Base-by-base conservation (phyloP, 2,113 vertebrate species). In the Psilopsiagon aymara region DNA sequence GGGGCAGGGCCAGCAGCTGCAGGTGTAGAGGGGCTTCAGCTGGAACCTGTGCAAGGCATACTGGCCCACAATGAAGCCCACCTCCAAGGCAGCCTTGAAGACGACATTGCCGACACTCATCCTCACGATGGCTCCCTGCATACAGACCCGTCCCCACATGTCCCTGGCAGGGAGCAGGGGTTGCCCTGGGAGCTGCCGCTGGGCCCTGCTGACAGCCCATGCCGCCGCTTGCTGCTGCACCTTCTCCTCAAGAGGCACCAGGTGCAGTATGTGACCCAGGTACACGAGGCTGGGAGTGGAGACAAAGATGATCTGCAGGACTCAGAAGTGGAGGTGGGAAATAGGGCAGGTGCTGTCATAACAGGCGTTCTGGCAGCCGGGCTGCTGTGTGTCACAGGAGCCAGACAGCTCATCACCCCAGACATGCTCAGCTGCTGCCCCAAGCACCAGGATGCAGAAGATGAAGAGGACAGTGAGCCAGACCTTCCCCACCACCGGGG, bases 251-350 rank as follows among this genome's bases (percentile, higher is more conserved):
- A 98, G 98, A 8, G 98, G 98, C 53, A 99, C 98, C 89, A 99
- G 97, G 82, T 99, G 99, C 64, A 99, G 97, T 93, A 99, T 98
- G 97, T 99, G 99, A 51, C 99, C 99, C 96, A 99, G 95, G 94
- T 99, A 99, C 85, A 99, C 98, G 3, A 99, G 98, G 17, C 98
- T 99, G 17, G 99, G 99, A 1, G 98, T 98, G 43, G 98, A 99
- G 90, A 99, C 97, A 1, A 99, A 99, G 95, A 99, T 99, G 97
- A 99, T 99, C 97, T 99, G 99, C 98, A 99, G 98, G 86, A 99
- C 99, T 98, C 99, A 99, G 98, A 99, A 99, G 93, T 98, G 98
- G 46, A 99, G 99, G 96, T 99, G 99, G 52, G 99, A 99, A 94
- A 99, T 99, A 55, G 98, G 99, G 96, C 99, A 99, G 86, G 99